Percentiles rank a stretch among this genome's conserved stretches.
Conservation (phyloP, 2,113 vertebrate genomes). For the Apistogramma diplotaenia region DNA sequence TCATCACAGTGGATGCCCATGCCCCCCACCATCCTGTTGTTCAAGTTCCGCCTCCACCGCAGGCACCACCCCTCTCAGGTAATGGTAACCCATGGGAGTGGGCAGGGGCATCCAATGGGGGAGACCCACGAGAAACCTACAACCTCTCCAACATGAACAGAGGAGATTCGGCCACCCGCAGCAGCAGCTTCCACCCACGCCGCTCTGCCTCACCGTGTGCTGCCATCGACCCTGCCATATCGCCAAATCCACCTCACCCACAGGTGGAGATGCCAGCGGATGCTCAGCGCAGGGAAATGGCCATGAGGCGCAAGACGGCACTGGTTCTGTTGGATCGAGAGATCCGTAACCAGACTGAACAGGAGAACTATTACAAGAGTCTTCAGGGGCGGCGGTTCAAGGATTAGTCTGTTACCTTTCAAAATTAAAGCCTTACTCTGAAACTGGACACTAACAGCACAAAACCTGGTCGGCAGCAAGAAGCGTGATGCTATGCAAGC, state of each 20-base stretch:
- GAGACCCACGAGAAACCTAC: slow-evolving; percentile 64
- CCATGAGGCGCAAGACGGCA: slow-evolving; percentile 80
- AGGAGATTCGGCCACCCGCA: slow-evolving; percentile 9
- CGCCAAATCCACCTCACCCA: slow-evolving; percentile 17
- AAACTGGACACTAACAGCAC: neutral
- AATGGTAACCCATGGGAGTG: slow-evolving; percentile 81
- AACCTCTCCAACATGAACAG: slow-evolving; percentile 81
- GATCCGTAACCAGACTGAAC: slow-evolving; percentile 67
- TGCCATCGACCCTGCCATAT: slow-evolving; percentile 66
- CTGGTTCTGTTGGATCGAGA: slow-evolving; percentile 70
- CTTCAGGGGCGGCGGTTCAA: slow-evolving; percentile 81
- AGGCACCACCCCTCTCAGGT: slow-evolving; percentile 30
- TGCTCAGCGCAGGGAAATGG: slow-evolving; percentile 76
- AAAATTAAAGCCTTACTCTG: slow-evolving; percentile 47
- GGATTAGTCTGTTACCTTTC: slow-evolving; percentile 70
- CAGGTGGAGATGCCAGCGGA: slow-evolving; percentile 72
- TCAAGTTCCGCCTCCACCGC: slow-evolving; percentile 51
- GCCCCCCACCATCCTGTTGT: slow-evolving; percentile 87
- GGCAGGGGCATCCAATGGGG: slow-evolving; percentile 62
- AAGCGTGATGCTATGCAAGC: neutral
- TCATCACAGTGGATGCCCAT: slow-evolving; percentile 88
- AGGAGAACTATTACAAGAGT: slow-evolving; percentile 86
- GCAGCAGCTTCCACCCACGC: slow-evolving; percentile 72
- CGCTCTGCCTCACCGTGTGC: slow-evolving; percentile 79
- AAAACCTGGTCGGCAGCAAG: neutral